These are phyloP conservation scores for Gymnocheta viridis DNA, from an alignment of 2,888 invertebrate genomes.

Conservation along the genomic window DNA sequence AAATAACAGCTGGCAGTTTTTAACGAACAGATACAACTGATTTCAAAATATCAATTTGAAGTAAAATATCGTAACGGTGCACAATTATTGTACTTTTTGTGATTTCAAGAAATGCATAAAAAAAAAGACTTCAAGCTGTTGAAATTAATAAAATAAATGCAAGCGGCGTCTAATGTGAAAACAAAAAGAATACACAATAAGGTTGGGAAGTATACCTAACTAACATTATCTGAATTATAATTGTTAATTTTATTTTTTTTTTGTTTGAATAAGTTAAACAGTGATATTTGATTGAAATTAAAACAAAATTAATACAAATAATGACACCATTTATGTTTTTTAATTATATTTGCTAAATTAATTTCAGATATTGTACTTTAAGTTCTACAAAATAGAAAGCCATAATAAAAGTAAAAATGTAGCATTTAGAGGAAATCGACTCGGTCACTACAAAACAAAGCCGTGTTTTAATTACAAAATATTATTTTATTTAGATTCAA, in stretches of 20 bases:
- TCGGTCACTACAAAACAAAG: too few species aligned
- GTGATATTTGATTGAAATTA: too few species aligned
- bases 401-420: too few species aligned
- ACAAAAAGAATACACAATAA: constrained; percentile 14
- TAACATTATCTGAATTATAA: not conserved
- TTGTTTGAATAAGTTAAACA: too few species aligned
- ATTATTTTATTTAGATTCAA: too few species aligned
- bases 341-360: too few species aligned
- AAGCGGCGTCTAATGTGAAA: constrained; percentile 60
- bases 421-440: too few species aligned
- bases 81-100: constrained; percentile 28
- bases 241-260: not conserved
- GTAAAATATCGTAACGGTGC: constrained; percentile 51
- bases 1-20: constrained; percentile 47
- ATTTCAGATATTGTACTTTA: too few species aligned
- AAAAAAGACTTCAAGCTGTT: constrained; percentile 36
- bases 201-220: constrained; percentile 38
- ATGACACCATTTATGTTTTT: too few species aligned
- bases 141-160: constrained; percentile 50
- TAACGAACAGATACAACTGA: constrained; percentile 34
- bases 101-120: constrained; percentile 23
- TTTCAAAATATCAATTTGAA: constrained; percentile 43
- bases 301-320: too few species aligned
- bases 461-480: too few species aligned
- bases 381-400: too few species aligned